These are phyloP conservation scores for Lytechinus pictus DNA, from an alignment of 35 echinoderm and acorn worm genomes.

Conservation along the genomic window DNA sequence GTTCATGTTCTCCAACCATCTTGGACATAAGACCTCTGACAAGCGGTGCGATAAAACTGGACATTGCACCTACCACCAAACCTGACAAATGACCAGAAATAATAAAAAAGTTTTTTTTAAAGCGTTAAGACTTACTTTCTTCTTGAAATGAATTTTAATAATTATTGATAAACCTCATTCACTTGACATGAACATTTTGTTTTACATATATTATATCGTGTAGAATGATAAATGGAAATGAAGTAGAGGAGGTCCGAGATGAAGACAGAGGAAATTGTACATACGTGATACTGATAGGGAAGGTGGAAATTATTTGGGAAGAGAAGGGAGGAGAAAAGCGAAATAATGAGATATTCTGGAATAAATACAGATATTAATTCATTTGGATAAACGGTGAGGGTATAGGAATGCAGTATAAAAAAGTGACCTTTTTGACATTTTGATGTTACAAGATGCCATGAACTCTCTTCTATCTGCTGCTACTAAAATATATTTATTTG, in stretches of 20 bases:
- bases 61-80: constrained; percentile 40
- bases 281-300: not conserved
- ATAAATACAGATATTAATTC: too few species aligned
- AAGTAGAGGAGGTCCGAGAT: too few species aligned
- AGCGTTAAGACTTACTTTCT: not conserved
- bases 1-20: constrained; percentile 40
- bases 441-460: too few species aligned
- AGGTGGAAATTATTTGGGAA: not conserved
- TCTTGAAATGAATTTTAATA: not conserved
- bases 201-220: not conserved
- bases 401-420: too few species aligned
- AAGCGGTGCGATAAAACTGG: constrained; percentile 49
- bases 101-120: too few species aligned
- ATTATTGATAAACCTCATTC: not conserved
- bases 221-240: not conserved
- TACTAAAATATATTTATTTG: too few species aligned
- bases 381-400: too few species aligned
- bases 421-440: too few species aligned
- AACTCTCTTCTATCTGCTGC: too few species aligned
- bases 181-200: too few species aligned
- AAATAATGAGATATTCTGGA: not conserved
- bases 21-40: constrained; percentile 44
- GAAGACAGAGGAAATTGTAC: not conserved
- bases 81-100: constrained; percentile 1
- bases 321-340: not conserved